Evolutionary conservation across 2,888 invertebrate species (phyloP).

Genomic region (Augiades crinisus): DNA sequence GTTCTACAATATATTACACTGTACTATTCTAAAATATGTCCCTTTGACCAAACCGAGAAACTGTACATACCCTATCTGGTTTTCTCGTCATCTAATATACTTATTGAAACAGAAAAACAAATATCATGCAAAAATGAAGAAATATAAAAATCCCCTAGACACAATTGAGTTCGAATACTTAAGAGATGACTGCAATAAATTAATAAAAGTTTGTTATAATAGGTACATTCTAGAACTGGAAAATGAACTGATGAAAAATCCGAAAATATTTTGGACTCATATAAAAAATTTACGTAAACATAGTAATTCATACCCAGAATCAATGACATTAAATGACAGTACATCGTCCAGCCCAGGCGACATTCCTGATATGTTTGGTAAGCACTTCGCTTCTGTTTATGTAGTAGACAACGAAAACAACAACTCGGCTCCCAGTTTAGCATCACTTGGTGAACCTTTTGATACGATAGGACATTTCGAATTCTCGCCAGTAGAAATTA

Average conservation of each 20-base stretch:
- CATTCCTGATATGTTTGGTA: not conserved
- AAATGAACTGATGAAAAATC: not conserved
- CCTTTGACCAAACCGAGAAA: not conserved
- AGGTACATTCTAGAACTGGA: not conserved
- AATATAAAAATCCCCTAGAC: constrained; percentile 19
- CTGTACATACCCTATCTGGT: not conserved
- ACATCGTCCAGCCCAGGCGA: too few relatives aligned
- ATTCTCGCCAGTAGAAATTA: not conserved
- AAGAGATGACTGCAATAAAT: constrained; percentile 16
- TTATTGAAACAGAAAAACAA: constrained; percentile 14
- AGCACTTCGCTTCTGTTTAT: constrained; percentile 4
- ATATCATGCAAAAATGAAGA: constrained; percentile 6
- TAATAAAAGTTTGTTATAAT: constrained; percentile 1
- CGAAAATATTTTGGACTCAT: constrained; percentile 7
- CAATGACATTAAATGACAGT: not conserved
- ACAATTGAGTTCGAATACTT: constrained; percentile 25
- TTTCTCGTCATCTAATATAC: constrained; percentile 2
- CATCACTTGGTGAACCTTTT: not conserved
- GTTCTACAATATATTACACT: not conserved
- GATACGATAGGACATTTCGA: not conserved
- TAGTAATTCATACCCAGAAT: not conserved
- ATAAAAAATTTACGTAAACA: constrained; percentile 7
- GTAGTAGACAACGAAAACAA: not conserved
- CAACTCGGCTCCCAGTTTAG: too few relatives aligned
- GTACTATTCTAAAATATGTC: not conserved